Percentiles rank a stretch among this genome's conserved stretches.
phyloP scores from a whole-genome alignment of 2,113 vertebrate species.

The Hippocampus zosterae region DNA sequence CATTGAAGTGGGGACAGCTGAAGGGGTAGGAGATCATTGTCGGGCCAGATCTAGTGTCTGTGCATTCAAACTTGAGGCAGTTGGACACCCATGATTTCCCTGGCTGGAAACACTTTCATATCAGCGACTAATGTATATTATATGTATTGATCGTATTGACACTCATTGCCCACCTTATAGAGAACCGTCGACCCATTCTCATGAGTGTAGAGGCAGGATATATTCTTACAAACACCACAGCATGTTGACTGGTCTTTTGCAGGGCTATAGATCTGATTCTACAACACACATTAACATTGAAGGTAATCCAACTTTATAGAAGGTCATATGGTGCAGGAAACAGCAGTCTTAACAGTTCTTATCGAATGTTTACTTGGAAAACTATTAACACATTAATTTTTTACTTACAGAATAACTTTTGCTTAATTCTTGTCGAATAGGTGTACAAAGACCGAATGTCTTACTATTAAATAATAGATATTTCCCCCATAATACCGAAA shows the following conservation, averaged over 20 bases:
- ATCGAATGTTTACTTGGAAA: not conserved
- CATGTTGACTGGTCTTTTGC: constrained; percentile 84
- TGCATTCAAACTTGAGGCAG: constrained; percentile 86
- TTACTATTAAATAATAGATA: too few relatives aligned
- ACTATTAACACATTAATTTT: not conserved
- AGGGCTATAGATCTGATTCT: constrained; percentile 92
- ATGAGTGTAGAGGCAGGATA: constrained; percentile 83
- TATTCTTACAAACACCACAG: constrained; percentile 88
- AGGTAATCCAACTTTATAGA: not conserved
- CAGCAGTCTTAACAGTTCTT: too few relatives aligned
- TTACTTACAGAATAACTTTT: not conserved
- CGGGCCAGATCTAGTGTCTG: constrained; percentile 77
- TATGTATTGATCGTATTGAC: not conserved
- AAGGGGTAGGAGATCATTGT: constrained; percentile 86
- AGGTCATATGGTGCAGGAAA: not conserved
- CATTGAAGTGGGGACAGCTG: constrained; percentile 93
- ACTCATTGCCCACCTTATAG: constrained; percentile 73
- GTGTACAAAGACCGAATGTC: not conserved
- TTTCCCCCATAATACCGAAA: not conserved
- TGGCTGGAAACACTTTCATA: constrained; percentile 48
- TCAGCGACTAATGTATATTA: not conserved
- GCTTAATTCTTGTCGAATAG: not conserved
- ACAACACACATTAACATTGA: constrained; percentile 28
- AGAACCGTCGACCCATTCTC: constrained; percentile 80
- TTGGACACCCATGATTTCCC: constrained; percentile 85